Conservation (phyloP, 2,113 vertebrate genomes). For the Callopanchax toddi region DNA sequence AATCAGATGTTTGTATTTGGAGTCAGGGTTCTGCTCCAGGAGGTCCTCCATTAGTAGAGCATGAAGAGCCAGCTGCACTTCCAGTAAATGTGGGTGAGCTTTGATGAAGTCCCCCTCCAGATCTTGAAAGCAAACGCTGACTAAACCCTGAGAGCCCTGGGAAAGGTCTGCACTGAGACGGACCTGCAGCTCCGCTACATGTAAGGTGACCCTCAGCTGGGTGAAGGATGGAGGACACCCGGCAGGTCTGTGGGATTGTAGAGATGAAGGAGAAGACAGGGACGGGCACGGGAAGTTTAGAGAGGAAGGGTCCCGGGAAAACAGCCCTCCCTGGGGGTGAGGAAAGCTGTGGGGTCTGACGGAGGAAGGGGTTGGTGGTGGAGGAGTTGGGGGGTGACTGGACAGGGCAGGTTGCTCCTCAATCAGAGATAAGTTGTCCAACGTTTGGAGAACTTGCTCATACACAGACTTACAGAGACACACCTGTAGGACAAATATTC, state of each 20-base stretch:
- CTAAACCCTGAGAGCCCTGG: constrained; percentile 91
- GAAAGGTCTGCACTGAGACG: constrained; percentile 92
- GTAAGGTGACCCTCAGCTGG: constrained; percentile 90
- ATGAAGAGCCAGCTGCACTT: constrained; percentile 89
- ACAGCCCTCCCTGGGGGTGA: constrained; percentile 84
- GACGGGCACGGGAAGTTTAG: constrained; percentile 77
- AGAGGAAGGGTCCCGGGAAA: constrained; percentile 85
- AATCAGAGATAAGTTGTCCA: constrained; percentile 91
- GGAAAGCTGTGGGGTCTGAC: constrained; percentile 78
- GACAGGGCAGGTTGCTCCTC: constrained; percentile 82
- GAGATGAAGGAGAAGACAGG: constrained; percentile 68
- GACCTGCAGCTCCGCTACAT: constrained; percentile 91
- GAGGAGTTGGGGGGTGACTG: constrained; percentile 76
- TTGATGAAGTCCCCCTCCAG: constrained; percentile 93
- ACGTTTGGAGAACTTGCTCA: constrained; percentile 94
- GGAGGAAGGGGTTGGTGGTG: constrained; percentile 82
- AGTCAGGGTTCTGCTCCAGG: constrained; percentile 90
- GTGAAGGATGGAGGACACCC: constrained; percentile 81
- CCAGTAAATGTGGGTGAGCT: constrained; percentile 90
- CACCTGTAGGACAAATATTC: constrained; percentile 79
- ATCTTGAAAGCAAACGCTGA: constrained; percentile 94
- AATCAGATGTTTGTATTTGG: constrained; percentile 94
- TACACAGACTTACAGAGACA: constrained; percentile 95
- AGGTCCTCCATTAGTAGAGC: constrained; percentile 98
- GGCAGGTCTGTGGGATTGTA: constrained; percentile 63